Evolutionary conservation across 2,888 invertebrate genomes (phyloP).

Genomic region (Oligia strigilis): DNA sequence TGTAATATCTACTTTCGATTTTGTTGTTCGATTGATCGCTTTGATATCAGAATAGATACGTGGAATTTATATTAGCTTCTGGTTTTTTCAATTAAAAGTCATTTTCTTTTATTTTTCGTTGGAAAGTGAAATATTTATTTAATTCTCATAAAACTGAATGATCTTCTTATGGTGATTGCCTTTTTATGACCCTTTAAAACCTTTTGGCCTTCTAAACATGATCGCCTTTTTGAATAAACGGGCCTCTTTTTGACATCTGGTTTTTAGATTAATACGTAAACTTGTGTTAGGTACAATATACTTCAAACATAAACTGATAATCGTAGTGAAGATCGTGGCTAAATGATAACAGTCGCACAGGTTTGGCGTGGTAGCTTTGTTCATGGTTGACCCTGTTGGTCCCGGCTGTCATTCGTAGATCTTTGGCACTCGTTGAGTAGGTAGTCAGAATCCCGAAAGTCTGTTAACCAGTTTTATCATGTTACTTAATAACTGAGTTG

Average conservation of each 20-base stretch:
- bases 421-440: too few species aligned
- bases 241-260: neutral
- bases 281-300: neutral
- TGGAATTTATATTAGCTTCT: conserved; percentile 5
- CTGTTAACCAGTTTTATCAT: too few species aligned
- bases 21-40: conserved; percentile 18
- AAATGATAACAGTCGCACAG: too few species aligned
- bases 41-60: neutral
- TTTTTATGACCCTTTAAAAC: neutral
- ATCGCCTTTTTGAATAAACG: neutral
- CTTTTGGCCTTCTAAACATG: neutral
- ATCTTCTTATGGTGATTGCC: neutral
- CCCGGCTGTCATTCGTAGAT: too few species aligned
- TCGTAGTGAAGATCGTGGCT: neutral
- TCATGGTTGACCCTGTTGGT: too few species aligned
- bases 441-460: too few species aligned
- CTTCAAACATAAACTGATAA: neutral
- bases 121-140: neutral
- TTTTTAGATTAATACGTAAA: neutral
- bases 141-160: neutral
- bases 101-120: neutral
- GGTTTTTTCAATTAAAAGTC: neutral
- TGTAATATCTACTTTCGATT: conserved; percentile 37
- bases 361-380: too few species aligned
- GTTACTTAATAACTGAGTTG: too few species aligned